phyloP scores from a whole-genome alignment of 2,797 vertebrate genomes.

The Dicrostonyx torquatus region DNA sequence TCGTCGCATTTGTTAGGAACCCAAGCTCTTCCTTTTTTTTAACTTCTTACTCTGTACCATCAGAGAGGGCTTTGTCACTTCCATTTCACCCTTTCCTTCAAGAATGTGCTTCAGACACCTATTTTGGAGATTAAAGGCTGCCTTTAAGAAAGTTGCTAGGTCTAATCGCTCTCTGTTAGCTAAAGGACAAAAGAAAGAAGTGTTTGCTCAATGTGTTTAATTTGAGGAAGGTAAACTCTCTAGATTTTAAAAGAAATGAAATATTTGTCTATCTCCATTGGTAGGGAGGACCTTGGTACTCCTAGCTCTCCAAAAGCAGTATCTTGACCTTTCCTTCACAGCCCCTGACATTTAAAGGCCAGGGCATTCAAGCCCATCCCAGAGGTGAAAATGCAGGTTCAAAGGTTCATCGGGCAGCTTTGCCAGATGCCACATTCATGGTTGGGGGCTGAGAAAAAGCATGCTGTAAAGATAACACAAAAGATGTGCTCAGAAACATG shows the following conservation, averaged over 20 bases:
- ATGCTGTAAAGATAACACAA: neutral
- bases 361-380: constrained; percentile 52
- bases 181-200: constrained; percentile 33
- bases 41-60: neutral
- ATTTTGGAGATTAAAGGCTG: constrained; percentile 37
- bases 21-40: neutral
- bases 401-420: neutral
- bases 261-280: constrained; percentile 38
- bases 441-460: constrained; percentile 23
- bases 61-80: neutral
- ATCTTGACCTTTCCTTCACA: constrained; percentile 56
- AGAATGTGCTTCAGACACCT: neutral
- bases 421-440: neutral
- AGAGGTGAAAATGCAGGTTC: constrained; percentile 61
- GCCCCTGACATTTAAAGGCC: constrained; percentile 79
- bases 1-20: neutral
- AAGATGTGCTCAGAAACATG: neutral
- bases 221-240: constrained; percentile 58
- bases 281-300: neutral
- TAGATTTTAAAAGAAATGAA: constrained; percentile 51
- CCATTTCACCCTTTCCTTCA: constrained; percentile 11
- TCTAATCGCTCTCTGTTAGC: constrained; percentile 46
- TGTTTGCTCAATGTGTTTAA: constrained; percentile 52
- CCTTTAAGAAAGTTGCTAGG: constrained; percentile 45
- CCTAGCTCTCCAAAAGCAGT: constrained; percentile 31